A percentile compares a stretch with the other conserved stretches of the same genome.
These are phyloP conservation scores for Zoanthus sansibaricus DNA, from an alignment of 92 coral and sea anemone genomes.

Conservation along the genomic window DNA sequence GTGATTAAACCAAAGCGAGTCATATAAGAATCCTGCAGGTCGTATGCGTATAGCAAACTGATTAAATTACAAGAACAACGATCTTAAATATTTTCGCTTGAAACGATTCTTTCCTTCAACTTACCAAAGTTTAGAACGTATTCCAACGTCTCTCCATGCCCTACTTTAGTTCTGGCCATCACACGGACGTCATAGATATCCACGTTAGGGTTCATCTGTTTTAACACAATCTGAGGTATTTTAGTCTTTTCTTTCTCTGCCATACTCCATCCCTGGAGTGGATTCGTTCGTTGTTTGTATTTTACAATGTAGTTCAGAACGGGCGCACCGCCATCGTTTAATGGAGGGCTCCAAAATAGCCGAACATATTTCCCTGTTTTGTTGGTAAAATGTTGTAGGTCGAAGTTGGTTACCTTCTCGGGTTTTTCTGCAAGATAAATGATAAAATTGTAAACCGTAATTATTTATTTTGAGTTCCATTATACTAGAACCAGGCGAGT, in stretches of 20 bases:
- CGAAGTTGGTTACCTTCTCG: conserved; percentile 12
- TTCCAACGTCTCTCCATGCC: conserved; percentile 15
- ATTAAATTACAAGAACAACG: too few relatives aligned
- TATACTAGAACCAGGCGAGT: not conserved
- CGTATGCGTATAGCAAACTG: too few relatives aligned
- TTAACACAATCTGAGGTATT: conserved; percentile 21
- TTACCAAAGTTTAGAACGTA: conserved; percentile 45
- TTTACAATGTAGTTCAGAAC: conserved; percentile 2
- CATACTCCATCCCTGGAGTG: conserved; percentile 27
- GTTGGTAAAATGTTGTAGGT: not conserved
- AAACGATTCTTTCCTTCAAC: not conserved
- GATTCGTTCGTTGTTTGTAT: not conserved
- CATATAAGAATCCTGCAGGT: too few relatives aligned
- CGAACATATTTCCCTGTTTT: conserved; percentile 26
- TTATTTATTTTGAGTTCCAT: not conserved
- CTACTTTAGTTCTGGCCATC: conserved; percentile 32
- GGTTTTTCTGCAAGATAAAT: conserved; percentile 11
- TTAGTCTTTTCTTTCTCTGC: not conserved
- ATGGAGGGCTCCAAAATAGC: conserved; percentile 24
- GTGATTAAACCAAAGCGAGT: too few relatives aligned
- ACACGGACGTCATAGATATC: conserved; percentile 35
- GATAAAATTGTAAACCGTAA: not conserved
- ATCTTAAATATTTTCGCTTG: not conserved
- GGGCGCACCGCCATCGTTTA: conserved; percentile 24
- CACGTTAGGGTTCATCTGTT: not conserved